A percentile compares a stretch with the other conserved stretches of the same genome.
Evolutionary conservation across 2,113 vertebrate species (phyloP).

Genomic region (Leptobrachium leishanense): DNA sequence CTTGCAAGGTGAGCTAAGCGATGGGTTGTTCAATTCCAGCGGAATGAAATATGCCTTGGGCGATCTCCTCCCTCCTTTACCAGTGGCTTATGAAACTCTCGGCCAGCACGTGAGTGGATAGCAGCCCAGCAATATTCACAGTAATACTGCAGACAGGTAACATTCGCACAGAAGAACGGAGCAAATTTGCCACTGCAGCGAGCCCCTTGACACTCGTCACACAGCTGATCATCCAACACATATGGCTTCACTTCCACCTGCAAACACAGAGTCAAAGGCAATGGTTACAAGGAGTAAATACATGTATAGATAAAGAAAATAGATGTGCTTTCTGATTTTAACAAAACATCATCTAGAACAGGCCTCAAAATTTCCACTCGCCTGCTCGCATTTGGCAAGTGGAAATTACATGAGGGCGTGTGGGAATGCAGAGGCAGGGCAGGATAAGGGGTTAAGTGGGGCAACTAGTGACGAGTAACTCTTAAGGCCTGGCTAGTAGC

Average conservation of each 20-base stretch:
- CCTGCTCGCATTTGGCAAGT: no score
- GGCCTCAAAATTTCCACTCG: no score
- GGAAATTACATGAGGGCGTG: no score
- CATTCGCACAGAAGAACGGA: conserved; percentile 99
- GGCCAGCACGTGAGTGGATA: conserved; percentile 96
- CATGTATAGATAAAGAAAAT: not conserved
- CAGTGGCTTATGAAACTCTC: conserved; percentile 98
- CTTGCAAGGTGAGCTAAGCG: conserved; percentile 71
- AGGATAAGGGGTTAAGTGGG: no score
- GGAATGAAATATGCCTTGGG: conserved; percentile 98
- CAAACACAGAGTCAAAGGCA: not conserved
- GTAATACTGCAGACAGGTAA: conserved; percentile 99
- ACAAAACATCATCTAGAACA: no score
- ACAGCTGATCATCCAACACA: conserved; percentile 98
- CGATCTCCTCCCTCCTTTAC: conserved; percentile 98
- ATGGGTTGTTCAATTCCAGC: conserved; percentile 89
- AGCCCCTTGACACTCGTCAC: conserved; percentile 98
- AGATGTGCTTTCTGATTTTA: no score
- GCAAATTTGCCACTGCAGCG: conserved; percentile 98
- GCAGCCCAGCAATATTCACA: conserved; percentile 99
- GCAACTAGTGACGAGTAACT: no score
- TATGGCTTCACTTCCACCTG: conserved; percentile 99
- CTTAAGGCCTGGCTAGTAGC: no score
- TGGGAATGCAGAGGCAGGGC: no score
- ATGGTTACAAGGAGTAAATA: not conserved